These are phyloP conservation scores for Sceliomorpha sp. DNA, from an alignment of 2,888 invertebrate genomes.

Conservation along the genomic window DNA sequence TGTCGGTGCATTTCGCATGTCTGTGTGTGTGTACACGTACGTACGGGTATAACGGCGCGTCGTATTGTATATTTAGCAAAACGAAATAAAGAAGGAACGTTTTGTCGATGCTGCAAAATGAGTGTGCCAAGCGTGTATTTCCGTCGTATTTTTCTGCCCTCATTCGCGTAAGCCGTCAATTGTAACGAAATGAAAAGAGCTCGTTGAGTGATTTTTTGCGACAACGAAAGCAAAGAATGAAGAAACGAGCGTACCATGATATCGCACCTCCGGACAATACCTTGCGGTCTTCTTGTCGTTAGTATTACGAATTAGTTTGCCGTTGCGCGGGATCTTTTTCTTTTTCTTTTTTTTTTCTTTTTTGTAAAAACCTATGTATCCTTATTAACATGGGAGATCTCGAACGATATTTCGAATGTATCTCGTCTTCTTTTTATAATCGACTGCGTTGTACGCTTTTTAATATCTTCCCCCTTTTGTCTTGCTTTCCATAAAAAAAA, in stretches of 20 bases:
- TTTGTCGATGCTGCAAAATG: constrained; percentile 1
- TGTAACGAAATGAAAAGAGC: constrained; percentile 3
- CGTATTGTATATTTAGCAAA: too few species aligned
- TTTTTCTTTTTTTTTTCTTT: too few species aligned
- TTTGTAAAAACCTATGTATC: too few species aligned
- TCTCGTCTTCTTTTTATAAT: too few species aligned
- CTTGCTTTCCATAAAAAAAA: too few species aligned
- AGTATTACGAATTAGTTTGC: not conserved
- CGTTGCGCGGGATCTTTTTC: too few species aligned
- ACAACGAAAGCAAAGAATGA: constrained; percentile 1
- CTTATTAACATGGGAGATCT: too few species aligned
- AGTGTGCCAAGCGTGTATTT: constrained; percentile 1
- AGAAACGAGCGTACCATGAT: not conserved
- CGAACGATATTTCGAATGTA: too few species aligned
- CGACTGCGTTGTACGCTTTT: too few species aligned
- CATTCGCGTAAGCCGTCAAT: not conserved
- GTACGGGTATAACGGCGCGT: not conserved
- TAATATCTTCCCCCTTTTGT: too few species aligned
- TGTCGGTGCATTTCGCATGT: not conserved
- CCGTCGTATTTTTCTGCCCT: not conserved
- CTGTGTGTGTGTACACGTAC: not conserved
- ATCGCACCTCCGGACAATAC: not conserved
- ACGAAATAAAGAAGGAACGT: not conserved
- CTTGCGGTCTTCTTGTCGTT: not conserved
- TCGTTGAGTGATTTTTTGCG: constrained; percentile 1